These are phyloP conservation scores for Eolophus roseicapilla DNA, from an alignment of 2,113 vertebrate species.

Conservation along the genomic window DNA sequence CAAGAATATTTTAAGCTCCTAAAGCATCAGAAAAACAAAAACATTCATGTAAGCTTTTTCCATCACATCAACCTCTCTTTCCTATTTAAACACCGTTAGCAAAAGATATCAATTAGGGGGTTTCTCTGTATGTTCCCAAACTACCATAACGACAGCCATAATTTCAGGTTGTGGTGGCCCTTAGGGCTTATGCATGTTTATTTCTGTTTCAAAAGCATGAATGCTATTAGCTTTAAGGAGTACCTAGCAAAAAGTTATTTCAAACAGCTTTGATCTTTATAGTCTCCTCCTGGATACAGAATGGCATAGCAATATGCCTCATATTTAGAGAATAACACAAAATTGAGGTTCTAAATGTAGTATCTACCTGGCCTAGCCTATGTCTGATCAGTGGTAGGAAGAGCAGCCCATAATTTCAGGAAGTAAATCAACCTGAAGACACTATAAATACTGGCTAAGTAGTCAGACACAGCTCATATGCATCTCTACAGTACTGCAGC, in stretches of 20 bases:
- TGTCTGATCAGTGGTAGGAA: not conserved
- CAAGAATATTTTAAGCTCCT: not conserved
- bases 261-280: not conserved
- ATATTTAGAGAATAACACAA: not conserved
- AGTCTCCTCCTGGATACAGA: not conserved
- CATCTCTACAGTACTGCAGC: not conserved
- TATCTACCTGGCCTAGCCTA: not conserved
- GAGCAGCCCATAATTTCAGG: not conserved
- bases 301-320: not conserved
- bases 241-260: not conserved
- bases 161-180: not conserved
- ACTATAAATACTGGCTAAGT: not conserved
- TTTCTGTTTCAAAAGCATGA: not conserved
- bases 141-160: not conserved
- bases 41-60: not conserved
- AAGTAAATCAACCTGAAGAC: not conserved
- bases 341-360: not conserved
- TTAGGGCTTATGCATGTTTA: accelerated
- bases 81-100: not conserved
- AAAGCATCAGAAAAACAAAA: not conserved
- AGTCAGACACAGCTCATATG: not conserved
- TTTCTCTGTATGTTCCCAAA: not conserved
- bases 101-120: not conserved
- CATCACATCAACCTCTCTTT: not conserved
- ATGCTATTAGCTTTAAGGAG: not conserved